These are phyloP conservation scores for Brachionus sp. DNA, from an alignment of 1,140 invertebrate species.

Conservation along the genomic window DNA sequence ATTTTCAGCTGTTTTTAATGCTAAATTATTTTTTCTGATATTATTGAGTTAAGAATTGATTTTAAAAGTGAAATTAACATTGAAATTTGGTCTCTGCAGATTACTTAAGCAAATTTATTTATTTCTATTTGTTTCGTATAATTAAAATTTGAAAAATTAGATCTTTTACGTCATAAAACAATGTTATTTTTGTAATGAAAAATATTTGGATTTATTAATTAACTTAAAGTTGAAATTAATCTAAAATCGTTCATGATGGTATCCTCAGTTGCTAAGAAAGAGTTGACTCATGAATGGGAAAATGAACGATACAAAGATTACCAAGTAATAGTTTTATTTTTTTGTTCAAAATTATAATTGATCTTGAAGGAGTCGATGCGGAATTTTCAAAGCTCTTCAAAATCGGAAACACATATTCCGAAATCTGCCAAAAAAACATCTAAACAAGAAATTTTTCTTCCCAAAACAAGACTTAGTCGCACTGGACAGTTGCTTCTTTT, in stretches of 20 bases:
- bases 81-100: background rate
- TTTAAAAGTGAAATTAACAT: background rate
- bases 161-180: background rate
- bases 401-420: background rate
- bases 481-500: background rate
- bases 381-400: conserved; percentile 11
- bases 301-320: conserved; percentile 34
- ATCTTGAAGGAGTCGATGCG: background rate
- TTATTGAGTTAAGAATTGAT: too few species aligned
- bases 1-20: background rate
- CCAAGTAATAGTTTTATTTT: background rate
- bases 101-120: background rate
- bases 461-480: conserved; percentile 1
- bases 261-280: conserved; percentile 28
- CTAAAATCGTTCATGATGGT: conserved; percentile 7
- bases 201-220: background rate
- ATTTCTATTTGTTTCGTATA: background rate
- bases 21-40: background rate
- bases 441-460: conserved; percentile 16
- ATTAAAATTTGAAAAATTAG: background rate
- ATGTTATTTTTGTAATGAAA: background rate
- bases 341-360: background rate
- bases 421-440: conserved; percentile 5
- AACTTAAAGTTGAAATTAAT: background rate
- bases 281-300: conserved; percentile 20